Base-by-base conservation (phyloP, 30 jellyfish, hydroid and myxozoan genomes). In the Hydractinia symbiolongicarpus region DNA sequence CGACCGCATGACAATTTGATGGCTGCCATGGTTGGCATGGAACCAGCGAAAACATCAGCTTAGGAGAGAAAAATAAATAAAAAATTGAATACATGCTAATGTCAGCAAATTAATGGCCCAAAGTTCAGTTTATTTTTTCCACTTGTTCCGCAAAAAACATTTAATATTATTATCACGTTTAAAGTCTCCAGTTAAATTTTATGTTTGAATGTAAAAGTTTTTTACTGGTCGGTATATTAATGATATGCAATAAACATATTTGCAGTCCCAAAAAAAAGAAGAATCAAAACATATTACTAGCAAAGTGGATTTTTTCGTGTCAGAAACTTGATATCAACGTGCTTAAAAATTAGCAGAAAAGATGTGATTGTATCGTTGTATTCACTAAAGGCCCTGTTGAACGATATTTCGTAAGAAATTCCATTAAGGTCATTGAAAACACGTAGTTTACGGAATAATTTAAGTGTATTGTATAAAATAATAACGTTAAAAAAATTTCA, bases 21-120 rank as follows among this genome's bases (percentile, higher is more conserved):
- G 17, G 95, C 77, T n/a, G 97, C 97, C 97, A 90, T 90, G 30
- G 97, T 90, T 55, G 97, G 97, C 97, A 90, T 90, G 6, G 97
- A 81, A 72, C 97, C 97, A 67, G 97, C 97, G 83, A 90, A 90
- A 11, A 90, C 97, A 72, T 90, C 95, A 72, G 82, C 97, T 90
- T 56, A 4, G 55, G 54, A 50, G 50, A 52, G 58, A 54, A 51
- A 54, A 40, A 17, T 68, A 1, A 0, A 17, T 68, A 1, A 0
- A 17, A 17, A 1, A 58, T 58, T 17, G 15, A 58, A 58, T 1
- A 11, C 69, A 58, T 58, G 69, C 69, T 11, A 58, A 17, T 58
- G 44, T 30, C 44, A 30, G 44, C 44, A 30, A 30, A 30, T 30
- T 2, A 30, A 30, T 30, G 44, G 44, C 69, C 19, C 1, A 11